Conservation (phyloP, 2,888 invertebrate genomes). For the Ariolimax columbianus region DNA sequence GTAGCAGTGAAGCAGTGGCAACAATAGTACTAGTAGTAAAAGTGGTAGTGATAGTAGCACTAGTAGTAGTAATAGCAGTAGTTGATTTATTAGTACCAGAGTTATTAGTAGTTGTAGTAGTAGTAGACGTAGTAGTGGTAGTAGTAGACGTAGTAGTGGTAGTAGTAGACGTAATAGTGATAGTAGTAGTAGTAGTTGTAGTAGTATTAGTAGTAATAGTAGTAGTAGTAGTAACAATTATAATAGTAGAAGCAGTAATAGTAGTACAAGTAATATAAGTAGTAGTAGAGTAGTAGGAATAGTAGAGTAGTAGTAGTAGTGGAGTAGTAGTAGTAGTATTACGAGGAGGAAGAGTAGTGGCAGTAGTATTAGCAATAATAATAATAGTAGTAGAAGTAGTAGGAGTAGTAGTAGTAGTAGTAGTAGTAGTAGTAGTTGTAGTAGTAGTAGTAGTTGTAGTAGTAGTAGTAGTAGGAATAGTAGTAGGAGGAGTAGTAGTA, state of each 20-base stretch:
- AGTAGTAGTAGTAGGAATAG: neutral
- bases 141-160: neutral
- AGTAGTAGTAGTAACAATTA: neutral
- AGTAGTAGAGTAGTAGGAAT: neutral
- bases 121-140: neutral
- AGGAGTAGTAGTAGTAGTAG: neutral
- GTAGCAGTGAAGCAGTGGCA: no score
- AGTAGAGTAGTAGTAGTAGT: no score
- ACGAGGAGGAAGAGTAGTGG: neutral
- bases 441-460: neutral
- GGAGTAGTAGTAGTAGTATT: neutral
- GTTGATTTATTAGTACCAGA: neutral
- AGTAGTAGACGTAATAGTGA: no score
- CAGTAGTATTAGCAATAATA: neutral
- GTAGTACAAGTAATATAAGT: neutral
- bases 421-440: neutral
- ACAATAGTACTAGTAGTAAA: no score
- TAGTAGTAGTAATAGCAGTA: neutral
- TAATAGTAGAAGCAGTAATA: neutral
- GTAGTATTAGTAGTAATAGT: neutral
- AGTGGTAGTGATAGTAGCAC: neutral
- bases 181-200: neutral
- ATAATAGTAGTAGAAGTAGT: neutral
- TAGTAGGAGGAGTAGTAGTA: neutral
- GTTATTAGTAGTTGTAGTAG: no score